A percentile compares a stretch with the other conserved stretches of the same genome.
These are phyloP conservation scores for Pipistrellus pipistrellus DNA, from an alignment of 2,797 vertebrate genomes.

Conservation along the genomic window DNA sequence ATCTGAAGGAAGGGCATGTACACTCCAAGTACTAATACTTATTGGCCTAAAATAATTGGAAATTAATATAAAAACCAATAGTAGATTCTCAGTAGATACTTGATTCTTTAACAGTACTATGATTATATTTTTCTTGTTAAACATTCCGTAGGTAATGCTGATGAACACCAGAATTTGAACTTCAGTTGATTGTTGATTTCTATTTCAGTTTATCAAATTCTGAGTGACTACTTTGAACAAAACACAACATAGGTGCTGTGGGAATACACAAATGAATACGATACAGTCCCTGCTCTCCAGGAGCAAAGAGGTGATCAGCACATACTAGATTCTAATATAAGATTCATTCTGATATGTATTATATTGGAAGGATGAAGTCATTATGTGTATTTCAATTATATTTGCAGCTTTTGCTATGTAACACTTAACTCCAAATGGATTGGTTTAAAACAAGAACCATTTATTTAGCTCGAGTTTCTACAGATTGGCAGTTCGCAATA, in stretches of 20 bases:
- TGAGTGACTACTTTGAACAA: background rate
- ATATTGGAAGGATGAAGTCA: background rate
- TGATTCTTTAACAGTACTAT: constrained; percentile 18
- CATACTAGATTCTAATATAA: constrained; percentile 45
- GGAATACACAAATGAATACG: background rate
- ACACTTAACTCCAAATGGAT: background rate
- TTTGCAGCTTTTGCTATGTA: constrained; percentile 20
- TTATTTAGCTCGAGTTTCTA: constrained; percentile 26
- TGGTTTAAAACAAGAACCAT: constrained; percentile 34
- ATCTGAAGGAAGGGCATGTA: background rate
- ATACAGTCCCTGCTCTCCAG: background rate
- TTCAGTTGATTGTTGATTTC: constrained; percentile 45
- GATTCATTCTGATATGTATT: background rate
- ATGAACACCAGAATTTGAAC: background rate
- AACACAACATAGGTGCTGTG: background rate
- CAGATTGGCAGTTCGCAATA: background rate
- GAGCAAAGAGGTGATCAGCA: background rate
- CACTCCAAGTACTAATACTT: background rate
- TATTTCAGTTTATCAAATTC: constrained; percentile 47
- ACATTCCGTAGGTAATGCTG: constrained; percentile 15
- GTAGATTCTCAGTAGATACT: constrained; percentile 16
- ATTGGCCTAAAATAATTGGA: background rate
- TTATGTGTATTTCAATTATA: constrained; percentile 43
- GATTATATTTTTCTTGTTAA: constrained; percentile 35
- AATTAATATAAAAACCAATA: background rate